Evolutionary conservation across 2,888 invertebrate genomes (phyloP), one percentile per base, ranked within the genome.

Genomic region (Netelia inedita): DNA sequence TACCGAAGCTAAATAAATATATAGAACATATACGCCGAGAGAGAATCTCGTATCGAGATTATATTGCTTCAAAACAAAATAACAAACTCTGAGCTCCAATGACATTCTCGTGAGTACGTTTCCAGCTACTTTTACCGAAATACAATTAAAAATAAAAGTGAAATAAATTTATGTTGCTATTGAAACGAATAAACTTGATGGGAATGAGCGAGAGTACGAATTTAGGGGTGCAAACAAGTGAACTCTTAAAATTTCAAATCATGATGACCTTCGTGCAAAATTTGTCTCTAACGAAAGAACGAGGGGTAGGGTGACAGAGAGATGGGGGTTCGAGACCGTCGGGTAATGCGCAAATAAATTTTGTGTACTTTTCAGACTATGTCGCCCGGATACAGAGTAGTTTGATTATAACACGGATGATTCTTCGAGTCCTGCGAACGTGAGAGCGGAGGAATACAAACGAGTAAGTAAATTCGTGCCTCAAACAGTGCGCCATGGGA

Each of bases 1-100:
- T 80, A 75, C 59, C 71, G 11, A 16, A 50, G 46, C 55, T 66
- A 19, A 71, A 75, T 65, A 59, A 57, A 43, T 28, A 50, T 19
- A 63, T 65, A 21, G 43, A 3, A 16, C n/a, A 50, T 71, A 59
- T 43, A 19, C 19, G 11, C 19, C 55, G 14, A 16, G 59, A 46
- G 69, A 43, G 43, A 79, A 79, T 72, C 41, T 19, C n/a, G 53
- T 63, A 41, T 9, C n/a, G 5, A 10, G 14, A 59, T 28, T 28
- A 10, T 21, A 50, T 69, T 46, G 46, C 50, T 35, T n/a, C n/a
- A 41, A n/a, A 71, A 59, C 28, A 50, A 69, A 46, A 46, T 46
- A 16, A 2, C 35, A 35, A 35, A 35, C 35, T 1, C 41, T 3
- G 21, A 41, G 28, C 50, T 61, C 35, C 41, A 53, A 50, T 61